A percentile compares a stretch with the other conserved stretches of the same genome.
Evolutionary conservation across 2,797 vertebrate species (phyloP).

Genomic region (Basileuterus tristriatus): DNA sequence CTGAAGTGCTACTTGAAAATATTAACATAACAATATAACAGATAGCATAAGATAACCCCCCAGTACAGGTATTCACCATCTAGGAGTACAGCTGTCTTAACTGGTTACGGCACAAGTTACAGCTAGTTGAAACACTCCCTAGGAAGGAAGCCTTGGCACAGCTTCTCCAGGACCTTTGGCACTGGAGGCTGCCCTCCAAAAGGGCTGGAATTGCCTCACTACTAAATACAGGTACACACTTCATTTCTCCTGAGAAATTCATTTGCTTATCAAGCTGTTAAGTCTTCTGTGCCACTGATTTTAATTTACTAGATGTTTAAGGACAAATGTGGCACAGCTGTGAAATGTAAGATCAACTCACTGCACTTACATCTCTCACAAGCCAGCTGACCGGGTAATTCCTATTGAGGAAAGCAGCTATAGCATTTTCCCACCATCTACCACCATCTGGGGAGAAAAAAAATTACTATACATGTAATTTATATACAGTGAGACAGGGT

Average conservation of each 20-base stretch:
- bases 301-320: neutral
- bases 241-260: neutral
- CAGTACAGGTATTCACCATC: neutral
- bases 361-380: conserved; percentile 84
- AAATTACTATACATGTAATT: neutral
- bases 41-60: neutral
- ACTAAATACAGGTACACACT: neutral
- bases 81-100: neutral
- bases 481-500: neutral
- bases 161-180: neutral
- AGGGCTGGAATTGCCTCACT: neutral
- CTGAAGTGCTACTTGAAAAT: neutral
- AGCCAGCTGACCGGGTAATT: conserved; percentile 90
- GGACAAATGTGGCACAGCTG: neutral
- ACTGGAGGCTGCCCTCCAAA: fast-evolving
- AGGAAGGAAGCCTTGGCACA: neutral
- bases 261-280: neutral
- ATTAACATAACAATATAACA: neutral
- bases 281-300: neutral
- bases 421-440: conserved; percentile 86
- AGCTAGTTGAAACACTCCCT: neutral
- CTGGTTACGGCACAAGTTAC: neutral
- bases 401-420: conserved; percentile 82
- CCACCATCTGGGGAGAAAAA: conserved; percentile 75
- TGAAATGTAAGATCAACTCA: fast-evolving